These are phyloP conservation scores for Dermatemys mawii DNA, from an alignment of 2,113 vertebrate species.

Conservation along the genomic window DNA sequence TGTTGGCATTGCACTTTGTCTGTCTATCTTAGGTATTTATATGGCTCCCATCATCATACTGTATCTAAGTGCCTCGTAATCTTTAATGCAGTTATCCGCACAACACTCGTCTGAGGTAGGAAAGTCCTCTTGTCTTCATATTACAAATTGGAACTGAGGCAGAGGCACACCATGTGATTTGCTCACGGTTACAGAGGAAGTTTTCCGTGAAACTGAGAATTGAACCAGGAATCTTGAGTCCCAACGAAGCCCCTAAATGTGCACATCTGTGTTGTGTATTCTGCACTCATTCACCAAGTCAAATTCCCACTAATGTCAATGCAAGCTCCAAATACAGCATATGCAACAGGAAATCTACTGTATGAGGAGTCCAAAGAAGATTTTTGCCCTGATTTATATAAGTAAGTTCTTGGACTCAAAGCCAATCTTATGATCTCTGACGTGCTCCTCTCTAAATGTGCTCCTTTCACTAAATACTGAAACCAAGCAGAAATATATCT, in stretches of 20 bases:
- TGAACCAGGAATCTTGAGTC: neutral
- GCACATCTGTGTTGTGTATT: neutral
- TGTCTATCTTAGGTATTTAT: neutral
- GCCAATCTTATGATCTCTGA: neutral
- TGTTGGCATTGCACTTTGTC: neutral
- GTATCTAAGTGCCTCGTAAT: neutral
- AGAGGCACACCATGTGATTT: neutral
- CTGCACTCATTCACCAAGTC: neutral
- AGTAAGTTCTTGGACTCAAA: neutral
- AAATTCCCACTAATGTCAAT: neutral
- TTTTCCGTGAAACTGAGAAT: neutral
- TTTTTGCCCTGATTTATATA: neutral
- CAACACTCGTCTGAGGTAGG: neutral
- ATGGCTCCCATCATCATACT: neutral
- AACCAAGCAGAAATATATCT: neutral
- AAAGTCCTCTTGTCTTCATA: neutral
- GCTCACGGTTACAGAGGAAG: neutral
- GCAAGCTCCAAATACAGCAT: neutral
- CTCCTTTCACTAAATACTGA: neutral
- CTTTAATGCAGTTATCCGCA: neutral
- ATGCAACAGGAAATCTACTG: neutral
- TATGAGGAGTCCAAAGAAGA: neutral
- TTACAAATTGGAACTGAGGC: neutral
- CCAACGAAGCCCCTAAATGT: neutral
- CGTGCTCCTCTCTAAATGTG: neutral